Base-by-base conservation (phyloP, 64 coral and sea anemone genomes). In the Anthopleura sola region DNA sequence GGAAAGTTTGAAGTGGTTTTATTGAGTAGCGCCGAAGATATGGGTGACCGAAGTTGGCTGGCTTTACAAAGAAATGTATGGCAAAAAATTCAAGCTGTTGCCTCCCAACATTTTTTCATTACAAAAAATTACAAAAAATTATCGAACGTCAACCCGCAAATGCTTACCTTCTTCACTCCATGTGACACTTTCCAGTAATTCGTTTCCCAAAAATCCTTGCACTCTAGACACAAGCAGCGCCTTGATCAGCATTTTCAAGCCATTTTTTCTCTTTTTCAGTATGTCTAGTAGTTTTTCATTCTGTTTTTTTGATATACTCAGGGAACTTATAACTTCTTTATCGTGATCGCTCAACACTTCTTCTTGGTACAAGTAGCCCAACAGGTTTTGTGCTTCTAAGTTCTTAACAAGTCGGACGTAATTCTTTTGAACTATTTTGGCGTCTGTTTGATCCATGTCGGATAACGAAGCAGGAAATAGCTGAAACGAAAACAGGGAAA, bases 281-380 rank as follows among this genome's bases (percentile, higher is more conserved):
- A 36, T 79, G 17, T 8, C 26, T n/a, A 79, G 33, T 64, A 64
- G 23, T 5, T 24, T 26, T 20, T 37, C 17, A 79, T 32, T 32
- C 44, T 36, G 17, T 48, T 79, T 21, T 79, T 79, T 79, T 32
- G 76, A 40, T 1, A 32, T 40, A 40, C 19, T 5, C 5, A 40
- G 16, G 14, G 28, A 6, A 38, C 7, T 5, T 36, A 79, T 79
- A 10, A 7, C 37, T 48, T 79, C 76, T 48, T 40, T 79, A 79
- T 79, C 76, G 5, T 37, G 17, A 36, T 79, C 31, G 44, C 76
- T 79, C 36, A 79, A 29, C 36, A 38, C 76, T 10, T 38, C 76
- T 20, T 79, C 76, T 79, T 79, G 76, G 33, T 40, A 79, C 19
- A 79, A 32, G 17, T 79, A 48, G 36, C 76, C 36, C 18, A 79